Evolutionary conservation across 2,113 vertebrate species (phyloP), one percentile per base, ranked within the genome.

Genomic region (Cygnus buccinator): DNA sequence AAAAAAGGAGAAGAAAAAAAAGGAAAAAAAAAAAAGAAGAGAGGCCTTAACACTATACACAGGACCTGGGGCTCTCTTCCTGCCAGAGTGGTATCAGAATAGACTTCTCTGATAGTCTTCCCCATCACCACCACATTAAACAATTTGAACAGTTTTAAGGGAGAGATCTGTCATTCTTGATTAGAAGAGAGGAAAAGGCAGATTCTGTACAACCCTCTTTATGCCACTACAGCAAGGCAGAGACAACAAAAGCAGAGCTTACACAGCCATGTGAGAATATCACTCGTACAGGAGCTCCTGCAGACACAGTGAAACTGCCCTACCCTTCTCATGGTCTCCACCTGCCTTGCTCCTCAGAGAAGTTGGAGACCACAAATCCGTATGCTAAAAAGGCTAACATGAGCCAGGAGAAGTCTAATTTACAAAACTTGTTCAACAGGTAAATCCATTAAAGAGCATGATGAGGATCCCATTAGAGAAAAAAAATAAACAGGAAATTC

Each of bases 271-370:
- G 16, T 55, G 21, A 92, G 21, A 22, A 55, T 58, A 70, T 68
- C n/a, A 39, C 43, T 21, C 22, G 52, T 82, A 15, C 43, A 37
- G 37, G 12, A 62, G 52, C n/a, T 23, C 37, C 26, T 48, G 10
- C 0, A 5, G 20, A n/a, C 1, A 0, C 54, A n/a, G 26, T 1
- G 1, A 52, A 65, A 55, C 20, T 58, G 10, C n/a, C 37, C 33
- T 58, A 6, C 9, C 11, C 13, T 66, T 58, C 75, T 58, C 54
- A 20, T 48, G 46, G 46, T 48, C 46, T 48, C 46, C 46, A 48
- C 20, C 46, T 48, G 46, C 20, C 50, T 87, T 25, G 12, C 35
- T 87, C 29, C 23, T 68, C 3, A 0, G 14, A 81, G 46, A 14
- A 65, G 14, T 13, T 63, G 33, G 13, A 84, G 13, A 68, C 3